Evolutionary conservation across 1,140 invertebrate species (phyloP), one percentile per base, ranked within the genome.

Genomic region (Bombus waltoni): DNA sequence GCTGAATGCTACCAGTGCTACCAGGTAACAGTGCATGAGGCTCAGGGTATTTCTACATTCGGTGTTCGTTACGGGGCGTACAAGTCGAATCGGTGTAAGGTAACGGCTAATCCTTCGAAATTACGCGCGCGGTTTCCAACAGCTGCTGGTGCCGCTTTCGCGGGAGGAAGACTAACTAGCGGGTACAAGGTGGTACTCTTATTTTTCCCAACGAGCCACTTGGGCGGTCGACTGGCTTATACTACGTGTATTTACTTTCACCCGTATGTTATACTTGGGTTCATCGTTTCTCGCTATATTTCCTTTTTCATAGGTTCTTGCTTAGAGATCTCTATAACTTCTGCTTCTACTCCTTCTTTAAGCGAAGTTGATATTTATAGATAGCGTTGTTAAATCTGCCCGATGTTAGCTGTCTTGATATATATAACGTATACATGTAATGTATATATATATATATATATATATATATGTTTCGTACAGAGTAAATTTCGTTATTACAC

Each of bases 21-120:
- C 80, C 88, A 84, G 81, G 87, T 84, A 86, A 77, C 81, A 53
- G 59, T 44, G 82, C 76, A 88, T 81, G 72, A 79, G 91, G 83
- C 87, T 92, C 88, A 86, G 86, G 81, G 87, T 79, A 92, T 91
- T 89, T 91, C 85, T 90, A 80, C 88, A 89, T 93, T 88, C 92
- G 91, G 90, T 91, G 90, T 93, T 74, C 71, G 84, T 91, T 88
- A 87, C 90, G 66, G 57, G 68, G 68, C 72, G 72, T 35, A 25
- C 32, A 81, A 86, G 85, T 73, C 79, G 87, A 90, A 84, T 87
- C 66, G 85, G 88, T 90, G 85, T 92, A 89, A 73, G 86, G 88
- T 92, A 89, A 90, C 89, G 73, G 57, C 83, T 89, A 92, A 92
- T 91, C 87, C 89, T 35, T 77, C 73, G 71, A 74, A 86, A 85